Evolutionary conservation across 53 echinoderm and acorn worm genomes (phyloP).

Genomic region (Apostichopus leukothele): DNA sequence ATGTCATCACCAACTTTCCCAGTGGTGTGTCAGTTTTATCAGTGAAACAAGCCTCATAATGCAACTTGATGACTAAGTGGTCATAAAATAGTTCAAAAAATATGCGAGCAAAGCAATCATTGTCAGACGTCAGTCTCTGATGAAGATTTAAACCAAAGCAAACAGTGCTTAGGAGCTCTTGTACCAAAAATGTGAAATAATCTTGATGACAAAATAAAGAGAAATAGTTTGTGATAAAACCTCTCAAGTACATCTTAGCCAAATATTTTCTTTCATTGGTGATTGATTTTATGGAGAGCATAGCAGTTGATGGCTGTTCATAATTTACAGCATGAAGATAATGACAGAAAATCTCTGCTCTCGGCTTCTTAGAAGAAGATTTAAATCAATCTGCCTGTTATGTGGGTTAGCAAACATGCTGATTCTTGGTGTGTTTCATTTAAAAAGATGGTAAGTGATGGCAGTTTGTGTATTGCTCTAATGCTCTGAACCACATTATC

Average conservation of each 20-base stretch:
- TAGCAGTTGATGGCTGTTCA: no score
- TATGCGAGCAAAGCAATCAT: not conserved
- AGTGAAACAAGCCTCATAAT: not conserved
- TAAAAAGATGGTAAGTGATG: no score
- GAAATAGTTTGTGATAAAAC: not conserved
- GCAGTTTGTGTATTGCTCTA: no score
- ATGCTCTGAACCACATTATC: no score
- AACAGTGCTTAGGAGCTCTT: not conserved
- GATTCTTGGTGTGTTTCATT: no score
- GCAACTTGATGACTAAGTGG: not conserved
- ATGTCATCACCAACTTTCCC: not conserved
- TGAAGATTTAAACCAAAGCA: not conserved
- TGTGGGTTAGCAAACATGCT: no score
- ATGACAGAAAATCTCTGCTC: no score
- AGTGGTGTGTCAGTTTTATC: not conserved
- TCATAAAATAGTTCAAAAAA: not conserved
- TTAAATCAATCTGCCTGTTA: no score
- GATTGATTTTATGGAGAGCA: not conserved
- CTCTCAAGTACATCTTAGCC: not conserved
- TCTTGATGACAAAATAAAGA: not conserved
- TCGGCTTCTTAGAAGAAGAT: no score
- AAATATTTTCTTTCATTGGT: not conserved
- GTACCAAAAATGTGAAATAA: not conserved
- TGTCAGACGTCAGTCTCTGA: not conserved
- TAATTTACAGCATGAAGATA: no score